These are phyloP conservation scores for Drosophila chauvacae DNA, from an alignment of 1,140 invertebrate species.

Conservation along the genomic window DNA sequence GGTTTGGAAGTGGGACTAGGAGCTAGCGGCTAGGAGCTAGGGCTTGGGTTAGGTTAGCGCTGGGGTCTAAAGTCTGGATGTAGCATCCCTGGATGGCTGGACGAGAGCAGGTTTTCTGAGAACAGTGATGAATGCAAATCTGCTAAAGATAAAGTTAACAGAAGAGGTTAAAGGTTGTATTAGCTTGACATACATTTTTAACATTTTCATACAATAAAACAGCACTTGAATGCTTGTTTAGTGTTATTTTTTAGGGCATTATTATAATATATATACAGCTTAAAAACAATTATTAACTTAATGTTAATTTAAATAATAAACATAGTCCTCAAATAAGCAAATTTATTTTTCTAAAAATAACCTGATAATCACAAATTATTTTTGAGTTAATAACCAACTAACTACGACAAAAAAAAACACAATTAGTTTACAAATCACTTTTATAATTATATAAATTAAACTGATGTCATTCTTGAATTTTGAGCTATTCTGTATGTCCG, in stretches of 20 bases:
- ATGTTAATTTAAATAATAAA: not conserved
- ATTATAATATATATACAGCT: not conserved
- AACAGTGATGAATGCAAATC: conserved; percentile 1
- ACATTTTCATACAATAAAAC: not conserved
- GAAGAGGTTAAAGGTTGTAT: not conserved
- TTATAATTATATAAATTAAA: not conserved
- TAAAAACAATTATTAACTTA: not conserved
- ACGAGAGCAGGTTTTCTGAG: not conserved
- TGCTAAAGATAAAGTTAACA: conserved; percentile 5
- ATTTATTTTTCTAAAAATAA: not conserved
- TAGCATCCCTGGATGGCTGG: conserved; percentile 55
- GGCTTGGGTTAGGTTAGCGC: conserved; percentile 10
- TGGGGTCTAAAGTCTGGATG: conserved; percentile 12
- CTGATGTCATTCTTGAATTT: not conserved
- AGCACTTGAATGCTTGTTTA: not conserved
- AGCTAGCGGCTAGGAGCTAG: not conserved
- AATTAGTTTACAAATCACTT: not conserved
- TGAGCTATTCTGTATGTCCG: not conserved
- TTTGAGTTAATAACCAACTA: not conserved
- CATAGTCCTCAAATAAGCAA: not conserved
- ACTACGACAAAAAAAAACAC: not conserved
- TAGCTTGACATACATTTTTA: not conserved
- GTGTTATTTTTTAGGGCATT: not conserved
- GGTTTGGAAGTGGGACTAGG: not conserved
- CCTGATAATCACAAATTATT: not conserved